These are phyloP conservation scores for Pterocles orientalis DNA, from an alignment of 2,113 vertebrate species.

Conservation along the genomic window DNA sequence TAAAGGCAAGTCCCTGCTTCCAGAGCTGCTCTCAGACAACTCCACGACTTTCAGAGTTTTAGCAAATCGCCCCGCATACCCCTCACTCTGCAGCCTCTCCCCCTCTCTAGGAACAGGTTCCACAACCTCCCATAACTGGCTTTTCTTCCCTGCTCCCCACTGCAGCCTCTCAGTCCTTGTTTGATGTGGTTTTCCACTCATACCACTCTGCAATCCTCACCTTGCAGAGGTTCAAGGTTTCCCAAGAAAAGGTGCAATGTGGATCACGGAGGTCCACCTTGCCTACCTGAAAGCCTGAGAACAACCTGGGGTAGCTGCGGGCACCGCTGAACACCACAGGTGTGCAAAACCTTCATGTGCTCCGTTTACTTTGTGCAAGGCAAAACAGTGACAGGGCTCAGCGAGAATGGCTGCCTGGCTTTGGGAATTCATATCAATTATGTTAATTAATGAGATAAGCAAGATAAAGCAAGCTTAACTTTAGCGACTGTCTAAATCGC, in stretches of 20 bases:
- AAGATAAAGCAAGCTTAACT: not conserved
- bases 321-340: not conserved
- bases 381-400: not conserved
- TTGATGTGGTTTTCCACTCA: not conserved
- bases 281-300: not conserved
- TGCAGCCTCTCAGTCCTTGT: not conserved
- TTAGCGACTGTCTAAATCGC: not conserved
- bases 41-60: not conserved
- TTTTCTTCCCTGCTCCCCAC: not conserved
- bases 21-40: not conserved
- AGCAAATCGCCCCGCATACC: not conserved
- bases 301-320: not conserved
- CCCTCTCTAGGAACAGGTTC: not conserved
- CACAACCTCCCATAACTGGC: not conserved
- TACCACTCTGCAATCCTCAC: not conserved
- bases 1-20: not conserved
- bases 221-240: not conserved
- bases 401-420: not conserved
- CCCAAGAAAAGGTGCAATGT: not conserved
- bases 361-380: not conserved
- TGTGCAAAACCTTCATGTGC: fast-evolving
- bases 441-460: not conserved
- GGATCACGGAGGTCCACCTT: not conserved
- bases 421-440: not conserved
- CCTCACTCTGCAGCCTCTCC: not conserved